A percentile compares a stretch with the other conserved stretches of the same genome.
Conservation (phyloP, 2,797 vertebrate genomes). For the Naso thynnoides region DNA sequence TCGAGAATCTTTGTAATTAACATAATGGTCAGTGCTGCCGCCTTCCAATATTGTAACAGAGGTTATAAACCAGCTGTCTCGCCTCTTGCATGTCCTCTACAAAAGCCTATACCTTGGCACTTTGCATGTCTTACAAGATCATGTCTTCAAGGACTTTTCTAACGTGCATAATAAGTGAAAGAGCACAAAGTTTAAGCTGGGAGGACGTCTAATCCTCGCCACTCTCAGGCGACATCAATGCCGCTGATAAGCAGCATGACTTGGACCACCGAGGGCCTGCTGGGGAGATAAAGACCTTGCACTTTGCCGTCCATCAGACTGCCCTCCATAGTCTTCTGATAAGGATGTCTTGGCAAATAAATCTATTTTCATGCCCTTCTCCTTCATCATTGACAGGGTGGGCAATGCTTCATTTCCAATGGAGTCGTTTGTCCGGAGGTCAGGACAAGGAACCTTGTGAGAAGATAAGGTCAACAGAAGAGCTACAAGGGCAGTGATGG, state of each 20-base stretch:
- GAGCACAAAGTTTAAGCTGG: conserved; percentile 65
- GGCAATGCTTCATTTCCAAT: conserved; percentile 59
- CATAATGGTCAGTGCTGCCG: conserved; percentile 18
- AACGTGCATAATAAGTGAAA: conserved; percentile 45
- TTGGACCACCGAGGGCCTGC: conserved; percentile 70
- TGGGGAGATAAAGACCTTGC: conserved; percentile 78
- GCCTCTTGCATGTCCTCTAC: not conserved
- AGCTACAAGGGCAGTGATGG: conserved; percentile 29
- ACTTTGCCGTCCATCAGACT: conserved; percentile 76
- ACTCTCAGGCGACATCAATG: conserved; percentile 66
- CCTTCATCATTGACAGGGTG: conserved; percentile 36
- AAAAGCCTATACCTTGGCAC: not conserved
- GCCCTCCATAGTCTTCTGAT: conserved; percentile 75
- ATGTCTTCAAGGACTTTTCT: conserved; percentile 39
- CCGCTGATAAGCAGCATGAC: conserved; percentile 75
- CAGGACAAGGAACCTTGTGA: conserved; percentile 48
- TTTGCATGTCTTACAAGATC: conserved; percentile 5
- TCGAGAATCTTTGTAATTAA: conserved; percentile 32
- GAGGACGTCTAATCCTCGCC: conserved; percentile 73
- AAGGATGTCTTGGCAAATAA: conserved; percentile 75
- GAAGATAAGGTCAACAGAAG: conserved; percentile 59
- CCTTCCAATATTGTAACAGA: conserved; percentile 7
- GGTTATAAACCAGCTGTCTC: conserved; percentile 26
- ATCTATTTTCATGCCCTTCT: conserved; percentile 63
- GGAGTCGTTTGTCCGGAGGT: conserved; percentile 51